Percentiles rank a stretch among this genome's conserved stretches.
Evolutionary conservation across 2,797 vertebrate genomes (phyloP).

Genomic region (Melanitta fusca): DNA sequence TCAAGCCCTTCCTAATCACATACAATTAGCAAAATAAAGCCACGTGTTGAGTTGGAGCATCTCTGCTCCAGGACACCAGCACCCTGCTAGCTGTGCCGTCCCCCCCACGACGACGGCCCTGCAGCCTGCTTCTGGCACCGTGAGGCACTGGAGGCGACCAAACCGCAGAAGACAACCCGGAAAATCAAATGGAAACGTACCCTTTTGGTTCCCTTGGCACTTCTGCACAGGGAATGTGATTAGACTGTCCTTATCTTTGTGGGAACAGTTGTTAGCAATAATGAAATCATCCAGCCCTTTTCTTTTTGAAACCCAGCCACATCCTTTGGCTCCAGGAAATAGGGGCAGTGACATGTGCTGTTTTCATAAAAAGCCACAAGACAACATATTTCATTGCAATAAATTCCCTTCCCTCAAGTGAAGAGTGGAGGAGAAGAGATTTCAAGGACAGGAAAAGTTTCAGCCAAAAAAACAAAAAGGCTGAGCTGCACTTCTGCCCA

Average conservation of each 20-base stretch:
- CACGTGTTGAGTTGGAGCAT: fast-evolving
- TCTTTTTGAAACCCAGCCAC: slow-evolving; percentile 67
- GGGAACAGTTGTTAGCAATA: slow-evolving; percentile 66
- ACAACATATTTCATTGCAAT: slow-evolving; percentile 42
- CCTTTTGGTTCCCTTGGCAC: slow-evolving; percentile 31
- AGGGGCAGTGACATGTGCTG: slow-evolving; percentile 62
- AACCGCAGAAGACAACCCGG: background rate
- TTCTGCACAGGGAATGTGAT: slow-evolving; percentile 26
- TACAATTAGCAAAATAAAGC: background rate
- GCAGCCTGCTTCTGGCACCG: slow-evolving; percentile 5
- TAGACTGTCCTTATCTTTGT: slow-evolving; percentile 65
- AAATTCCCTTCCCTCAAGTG: slow-evolving; percentile 48
- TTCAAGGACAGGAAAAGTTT: slow-evolving; percentile 35
- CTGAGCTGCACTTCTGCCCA: slow-evolving; percentile 15
- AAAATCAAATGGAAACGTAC: slow-evolving; percentile 20
- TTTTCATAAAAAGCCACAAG: slow-evolving; percentile 64
- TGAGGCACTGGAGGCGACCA: background rate
- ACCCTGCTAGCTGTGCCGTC: background rate
- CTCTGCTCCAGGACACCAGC: background rate
- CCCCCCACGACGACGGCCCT: background rate
- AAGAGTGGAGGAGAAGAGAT: background rate
- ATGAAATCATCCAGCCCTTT: slow-evolving; percentile 67
- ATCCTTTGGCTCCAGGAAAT: slow-evolving; percentile 64
- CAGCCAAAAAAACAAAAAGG: background rate
- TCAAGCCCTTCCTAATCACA: background rate